Base-by-base conservation (phyloP, 2,113 vertebrate genomes). In the Lynx canadensis region DNA sequence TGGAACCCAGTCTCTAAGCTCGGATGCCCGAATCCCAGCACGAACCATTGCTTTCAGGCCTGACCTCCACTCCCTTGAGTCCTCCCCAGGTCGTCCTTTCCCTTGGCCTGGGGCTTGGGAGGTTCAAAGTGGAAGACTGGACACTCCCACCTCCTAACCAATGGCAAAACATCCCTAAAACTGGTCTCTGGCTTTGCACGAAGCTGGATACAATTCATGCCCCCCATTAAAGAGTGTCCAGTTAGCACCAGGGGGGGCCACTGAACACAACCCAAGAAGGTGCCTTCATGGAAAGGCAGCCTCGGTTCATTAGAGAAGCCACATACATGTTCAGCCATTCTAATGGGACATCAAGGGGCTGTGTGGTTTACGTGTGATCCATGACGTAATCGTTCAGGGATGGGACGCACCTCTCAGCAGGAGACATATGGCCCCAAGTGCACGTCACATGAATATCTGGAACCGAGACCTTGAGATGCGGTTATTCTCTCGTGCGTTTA, bases 11-110 rank as follows among this genome's bases (percentile, higher is more conserved):
- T 18, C 23, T 14, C 63, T 63, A 41, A 27, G 52, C 45, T 12
- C 13, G 4, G 41, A 9, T 0, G 33, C 50, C 3, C 0, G 9
- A 52, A 38, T 52, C 27, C 13, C 6, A 2, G 60, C 4, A 4
- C 12, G 5, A 27, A 7, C 3, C 19, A 4, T 2, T 9, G 19
- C 45, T 4, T 25, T 21, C 7, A 0, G 11, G 50, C 29, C 63
- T 45, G 21, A 7, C 27, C 81, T 66, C 50, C 6, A 2, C 23
- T 14, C 18, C 27, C 55, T 19, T 21, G 15, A 29, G 38, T 41
- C 1, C 23, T n/a, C 6, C 8, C 63, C n/a, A 36, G 21, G 11
- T 0, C 13, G 69, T 57, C 52, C 52, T 36, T 45, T 89, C 48
- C 48, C 66, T 25, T 16, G 10, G 52, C 50, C 76, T 15, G 45